Conservation (phyloP, 2,113 vertebrate species). For the Ameiurus melas region DNA sequence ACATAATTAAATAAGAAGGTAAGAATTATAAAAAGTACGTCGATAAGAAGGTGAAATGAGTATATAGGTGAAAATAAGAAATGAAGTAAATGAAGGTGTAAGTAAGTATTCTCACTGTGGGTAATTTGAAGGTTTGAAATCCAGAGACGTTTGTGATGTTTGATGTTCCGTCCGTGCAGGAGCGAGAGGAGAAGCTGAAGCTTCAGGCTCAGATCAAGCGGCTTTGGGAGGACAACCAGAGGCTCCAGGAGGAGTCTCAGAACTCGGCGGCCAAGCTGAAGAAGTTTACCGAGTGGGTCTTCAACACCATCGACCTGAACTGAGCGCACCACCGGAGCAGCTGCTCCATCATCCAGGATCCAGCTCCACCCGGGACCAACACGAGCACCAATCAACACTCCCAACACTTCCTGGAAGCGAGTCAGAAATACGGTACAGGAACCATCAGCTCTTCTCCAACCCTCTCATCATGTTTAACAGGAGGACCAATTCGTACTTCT, state of each 20-base stretch:
- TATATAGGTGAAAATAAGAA: background rate
- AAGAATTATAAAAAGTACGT: background rate
- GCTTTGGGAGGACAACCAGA: conserved; percentile 94
- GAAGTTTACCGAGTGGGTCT: conserved; percentile 99
- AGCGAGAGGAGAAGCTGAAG: conserved; percentile 91
- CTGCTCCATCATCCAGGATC: background rate
- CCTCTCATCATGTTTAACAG: background rate
- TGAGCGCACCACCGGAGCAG: conserved; percentile 65
- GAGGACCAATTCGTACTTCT: background rate
- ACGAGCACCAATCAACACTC: background rate
- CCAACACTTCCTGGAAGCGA: background rate
- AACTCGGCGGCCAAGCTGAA: conserved; percentile 94
- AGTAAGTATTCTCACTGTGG: background rate
- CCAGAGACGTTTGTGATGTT: background rate
- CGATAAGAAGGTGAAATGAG: background rate
- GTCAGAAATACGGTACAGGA: background rate
- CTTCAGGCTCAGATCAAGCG: conserved; percentile 94
- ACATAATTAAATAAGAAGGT: background rate
- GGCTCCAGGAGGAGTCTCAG: conserved; percentile 96
- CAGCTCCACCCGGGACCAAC: background rate
- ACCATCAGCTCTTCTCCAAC: background rate
- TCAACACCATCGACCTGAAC: conserved; percentile 99
- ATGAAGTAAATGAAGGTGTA: too few species aligned
- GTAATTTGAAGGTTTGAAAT: background rate
- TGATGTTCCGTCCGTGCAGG: conserved; percentile 66